Percentiles rank a stretch among this genome's conserved stretches.
These are phyloP conservation scores for human DNA, from an alignment of 2,113 vertebrate genomes.

Conservation along the genomic window GRCh38 chr22:25244001-25244500, in stretches of 20 bases:
- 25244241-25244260: neutral
- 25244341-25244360: neutral
- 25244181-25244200: no score
- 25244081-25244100: neutral
- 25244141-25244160: neutral
- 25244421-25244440: neutral
- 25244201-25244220: no score
- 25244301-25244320: neutral
- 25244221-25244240: neutral
- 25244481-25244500: neutral
- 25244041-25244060: neutral
- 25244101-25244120: neutral
- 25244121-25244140: neutral
- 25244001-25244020: neutral
- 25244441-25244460: neutral
- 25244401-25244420: neutral
- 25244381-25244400: neutral
- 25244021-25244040: neutral
- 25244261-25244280: neutral
- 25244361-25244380: neutral
- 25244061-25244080: fast-evolving
- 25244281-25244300: neutral
- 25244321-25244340: neutral
- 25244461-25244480: neutral
- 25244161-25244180: neutral